Percentiles rank a stretch among this genome's conserved stretches.
phyloP scores from a whole-genome alignment of 2,797 vertebrate genomes.

The Pipistrellus kuhlii region DNA sequence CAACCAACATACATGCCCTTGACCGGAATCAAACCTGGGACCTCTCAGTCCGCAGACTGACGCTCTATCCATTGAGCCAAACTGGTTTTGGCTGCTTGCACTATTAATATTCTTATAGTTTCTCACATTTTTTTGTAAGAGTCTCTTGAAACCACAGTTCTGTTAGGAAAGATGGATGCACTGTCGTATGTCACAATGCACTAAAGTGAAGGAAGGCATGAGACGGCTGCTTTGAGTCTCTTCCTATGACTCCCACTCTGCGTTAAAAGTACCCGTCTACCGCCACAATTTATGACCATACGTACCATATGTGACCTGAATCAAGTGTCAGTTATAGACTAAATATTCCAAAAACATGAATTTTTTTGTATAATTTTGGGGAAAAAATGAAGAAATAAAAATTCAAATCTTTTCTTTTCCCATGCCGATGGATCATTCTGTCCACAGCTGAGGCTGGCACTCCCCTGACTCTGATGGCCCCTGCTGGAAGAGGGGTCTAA shows the following conservation, averaged over 20 bases:
- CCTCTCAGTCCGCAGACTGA: no score
- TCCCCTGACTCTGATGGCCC: not conserved
- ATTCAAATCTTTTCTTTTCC: not conserved
- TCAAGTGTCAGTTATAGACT: not conserved
- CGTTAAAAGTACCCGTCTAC: not conserved
- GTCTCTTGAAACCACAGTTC: not conserved
- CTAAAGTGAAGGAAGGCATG: not conserved
- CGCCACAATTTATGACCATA: not conserved
- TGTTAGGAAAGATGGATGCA: not conserved
- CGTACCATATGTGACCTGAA: not conserved
- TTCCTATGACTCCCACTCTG: not conserved
- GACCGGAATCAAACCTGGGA: no score
- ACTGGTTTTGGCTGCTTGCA: no score
- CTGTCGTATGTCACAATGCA: not conserved
- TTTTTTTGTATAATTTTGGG: not conserved
- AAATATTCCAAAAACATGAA: not conserved
- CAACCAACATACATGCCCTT: no score
- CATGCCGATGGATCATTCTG: not conserved
- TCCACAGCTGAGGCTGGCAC: not conserved
- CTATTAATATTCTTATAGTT: not conserved
- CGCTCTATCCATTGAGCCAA: no score
- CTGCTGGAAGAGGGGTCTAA: not conserved
- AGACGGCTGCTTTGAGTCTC: not conserved
- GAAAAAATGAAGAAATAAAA: constrained; percentile 19
- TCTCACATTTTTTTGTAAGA: constrained; percentile 7